A percentile compares a stretch with the other conserved stretches of the same genome.
phyloP scores from a whole-genome alignment of 2,797 vertebrate genomes.

The Trematomus bernacchii region DNA sequence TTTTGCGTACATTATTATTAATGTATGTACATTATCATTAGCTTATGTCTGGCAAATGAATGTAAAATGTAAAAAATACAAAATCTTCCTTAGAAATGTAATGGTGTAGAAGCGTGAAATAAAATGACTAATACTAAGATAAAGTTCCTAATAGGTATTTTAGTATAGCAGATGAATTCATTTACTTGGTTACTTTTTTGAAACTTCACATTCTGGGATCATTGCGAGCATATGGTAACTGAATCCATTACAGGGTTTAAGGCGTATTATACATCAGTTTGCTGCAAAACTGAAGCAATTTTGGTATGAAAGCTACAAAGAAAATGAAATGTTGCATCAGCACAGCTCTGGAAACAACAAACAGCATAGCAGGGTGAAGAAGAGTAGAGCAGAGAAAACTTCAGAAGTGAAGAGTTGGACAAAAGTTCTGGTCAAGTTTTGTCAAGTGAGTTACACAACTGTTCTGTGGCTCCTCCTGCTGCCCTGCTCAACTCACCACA shows the following conservation, averaged over 20 bases:
- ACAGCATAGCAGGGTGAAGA: not conserved
- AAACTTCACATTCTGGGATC: too few relatives aligned
- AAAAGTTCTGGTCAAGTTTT: conserved; percentile 34
- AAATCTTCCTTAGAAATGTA: too few relatives aligned
- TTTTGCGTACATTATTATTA: not conserved
- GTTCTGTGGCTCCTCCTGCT: conserved; percentile 82
- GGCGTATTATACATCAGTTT: not conserved
- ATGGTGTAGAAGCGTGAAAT: too few relatives aligned
- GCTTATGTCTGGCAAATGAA: not conserved
- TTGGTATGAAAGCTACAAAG: conserved; percentile 14
- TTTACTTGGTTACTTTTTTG: too few relatives aligned
- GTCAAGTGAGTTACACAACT: conserved; percentile 41
- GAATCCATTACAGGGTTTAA: not conserved
- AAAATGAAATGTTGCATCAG: conserved; percentile 21
- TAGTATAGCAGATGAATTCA: too few relatives aligned
- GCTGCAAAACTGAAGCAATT: conserved; percentile 12
- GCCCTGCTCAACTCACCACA: conserved; percentile 72
- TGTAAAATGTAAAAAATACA: not conserved
- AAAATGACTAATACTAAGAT: too few relatives aligned
- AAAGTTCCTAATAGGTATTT: too few relatives aligned
- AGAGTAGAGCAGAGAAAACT: not conserved
- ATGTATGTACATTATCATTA: not conserved
- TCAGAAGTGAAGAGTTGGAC: conserved; percentile 1
- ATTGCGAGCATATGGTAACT: too few relatives aligned
- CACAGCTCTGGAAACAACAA: not conserved